Evolutionary conservation across 2,113 vertebrate species (phyloP), one percentile per base, ranked within the genome.

Genomic region (Osmerus mordax): DNA sequence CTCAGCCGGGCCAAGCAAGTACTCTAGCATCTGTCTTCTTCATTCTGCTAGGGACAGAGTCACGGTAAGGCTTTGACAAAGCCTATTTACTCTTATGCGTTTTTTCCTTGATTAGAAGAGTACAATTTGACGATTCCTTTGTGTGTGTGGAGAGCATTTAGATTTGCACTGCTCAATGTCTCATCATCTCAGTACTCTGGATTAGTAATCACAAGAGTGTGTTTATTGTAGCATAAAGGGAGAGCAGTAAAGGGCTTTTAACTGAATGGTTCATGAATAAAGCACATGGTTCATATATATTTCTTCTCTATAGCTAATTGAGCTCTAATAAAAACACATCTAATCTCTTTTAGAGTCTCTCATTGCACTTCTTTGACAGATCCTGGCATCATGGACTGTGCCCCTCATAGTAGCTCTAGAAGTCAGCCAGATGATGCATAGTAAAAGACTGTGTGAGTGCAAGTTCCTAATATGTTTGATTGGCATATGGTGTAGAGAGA

Each of bases 181-280:
- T 73, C 69, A 74, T 84, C 72, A 77, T 28, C 60, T 13, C 67
- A 65, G 28, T 53, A 55, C 76, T 73, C 29, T 64, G 25, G 71
- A 78, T 77, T 76, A 68, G 12, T 60, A 68, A 70, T 73, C 79
- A 76, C 72, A 61, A 29, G 32, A 68, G 79, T 76, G 60, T 75
- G 77, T 81, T 81, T 76, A 84, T 69, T 61, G 55, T 63, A 67
- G 69, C 41, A 62, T 58, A 76, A 71, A 67, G 36, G 61, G 66
- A 80, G 79, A 78, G 79, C 81, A 84, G 76, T 87, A 74, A 78
- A 78, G 76, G 68, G 74, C 16, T 55, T 47, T 83, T 79, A 71
- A 73, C 76, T 76, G 69, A 81, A 76, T 76, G 61, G 73, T 32
- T 70, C 15, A 53, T 5, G 19, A 61, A 51, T 36, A 72, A 47